Evolutionary conservation across 1,140 invertebrate genomes (phyloP).

Genomic region (Caenorhabditis remanei): DNA sequence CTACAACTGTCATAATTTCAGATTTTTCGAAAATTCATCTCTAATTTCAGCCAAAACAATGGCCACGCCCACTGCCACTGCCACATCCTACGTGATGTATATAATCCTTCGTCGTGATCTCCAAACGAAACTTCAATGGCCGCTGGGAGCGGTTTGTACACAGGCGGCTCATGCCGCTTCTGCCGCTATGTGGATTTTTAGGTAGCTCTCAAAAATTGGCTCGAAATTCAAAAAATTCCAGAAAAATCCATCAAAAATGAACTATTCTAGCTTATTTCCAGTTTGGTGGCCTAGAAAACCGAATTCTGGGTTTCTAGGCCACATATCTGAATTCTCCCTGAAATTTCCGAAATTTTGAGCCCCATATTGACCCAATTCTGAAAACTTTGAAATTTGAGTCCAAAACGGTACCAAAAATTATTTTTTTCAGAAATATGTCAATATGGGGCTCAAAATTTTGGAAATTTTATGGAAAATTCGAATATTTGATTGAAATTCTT

Average conservation of each 20-base stretch:
- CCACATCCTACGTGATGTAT: slow-evolving; percentile 70
- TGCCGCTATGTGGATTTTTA: slow-evolving; percentile 72
- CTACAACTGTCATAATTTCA: neutral
- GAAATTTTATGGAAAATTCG: too few species aligned
- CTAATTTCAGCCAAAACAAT: neutral
- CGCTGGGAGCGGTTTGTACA: slow-evolving; percentile 72
- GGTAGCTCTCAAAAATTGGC: neutral
- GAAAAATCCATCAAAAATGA: too few species aligned
- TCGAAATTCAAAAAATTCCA: neutral
- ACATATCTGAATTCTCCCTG: too few species aligned
- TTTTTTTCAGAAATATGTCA: too few species aligned
- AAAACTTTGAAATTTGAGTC: too few species aligned
- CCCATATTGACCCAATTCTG: neutral
- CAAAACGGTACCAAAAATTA: too few species aligned
- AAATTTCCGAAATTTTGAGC: too few species aligned
- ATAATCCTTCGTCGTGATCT: slow-evolving; percentile 72
- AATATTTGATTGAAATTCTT: too few species aligned
- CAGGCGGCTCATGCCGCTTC: slow-evolving; percentile 74
- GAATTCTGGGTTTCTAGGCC: too few species aligned
- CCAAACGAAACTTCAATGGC: slow-evolving; percentile 69
- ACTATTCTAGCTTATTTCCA: too few species aligned
- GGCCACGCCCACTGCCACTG: neutral
- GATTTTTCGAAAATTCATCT: neutral
- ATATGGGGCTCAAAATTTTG: too few species aligned
- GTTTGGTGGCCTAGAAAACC: too few species aligned